A percentile compares a stretch with the other conserved stretches of the same genome.
phyloP scores from a whole-genome alignment of 1,140 invertebrate species.

The Ceratina japonica region DNA sequence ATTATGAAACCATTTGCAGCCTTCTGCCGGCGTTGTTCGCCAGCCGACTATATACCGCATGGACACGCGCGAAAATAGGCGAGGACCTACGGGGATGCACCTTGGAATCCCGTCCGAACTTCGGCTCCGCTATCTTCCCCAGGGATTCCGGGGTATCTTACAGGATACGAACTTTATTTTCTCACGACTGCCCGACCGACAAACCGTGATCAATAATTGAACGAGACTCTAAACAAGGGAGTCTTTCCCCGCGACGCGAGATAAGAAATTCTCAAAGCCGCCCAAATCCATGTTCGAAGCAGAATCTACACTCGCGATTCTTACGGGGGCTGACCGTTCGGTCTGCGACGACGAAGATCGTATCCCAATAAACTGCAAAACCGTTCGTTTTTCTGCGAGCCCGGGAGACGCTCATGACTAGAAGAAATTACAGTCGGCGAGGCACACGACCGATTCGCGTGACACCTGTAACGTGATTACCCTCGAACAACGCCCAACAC shows the following conservation, averaged over 20 bases:
- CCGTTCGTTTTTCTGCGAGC: no score
- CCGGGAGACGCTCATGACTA: no score
- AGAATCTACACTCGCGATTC: no score
- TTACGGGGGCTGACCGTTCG: no score
- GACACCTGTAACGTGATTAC: not conserved
- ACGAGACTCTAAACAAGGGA: not conserved
- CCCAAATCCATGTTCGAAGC: no score
- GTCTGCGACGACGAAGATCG: no score
- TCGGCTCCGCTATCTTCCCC: not conserved
- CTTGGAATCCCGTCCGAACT: slow-evolving; percentile 29
- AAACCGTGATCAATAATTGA: slow-evolving; percentile 33
- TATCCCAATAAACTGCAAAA: no score
- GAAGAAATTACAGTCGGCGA: no score
- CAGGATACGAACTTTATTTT: slow-evolving; percentile 29
- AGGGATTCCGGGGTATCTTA: slow-evolving; percentile 1
- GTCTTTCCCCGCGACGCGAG: not conserved
- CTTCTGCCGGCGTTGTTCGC: not conserved
- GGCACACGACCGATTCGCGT: no score
- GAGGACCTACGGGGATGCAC: slow-evolving; percentile 3
- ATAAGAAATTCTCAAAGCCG: no score
- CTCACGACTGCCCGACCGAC: not conserved
- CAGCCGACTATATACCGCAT: not conserved
- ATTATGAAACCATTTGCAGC: no score
- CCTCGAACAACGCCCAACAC: not conserved
- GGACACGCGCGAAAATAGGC: slow-evolving; percentile 18